phyloP scores from a whole-genome alignment of 2,113 vertebrate species.

The Aix galericulata region DNA sequence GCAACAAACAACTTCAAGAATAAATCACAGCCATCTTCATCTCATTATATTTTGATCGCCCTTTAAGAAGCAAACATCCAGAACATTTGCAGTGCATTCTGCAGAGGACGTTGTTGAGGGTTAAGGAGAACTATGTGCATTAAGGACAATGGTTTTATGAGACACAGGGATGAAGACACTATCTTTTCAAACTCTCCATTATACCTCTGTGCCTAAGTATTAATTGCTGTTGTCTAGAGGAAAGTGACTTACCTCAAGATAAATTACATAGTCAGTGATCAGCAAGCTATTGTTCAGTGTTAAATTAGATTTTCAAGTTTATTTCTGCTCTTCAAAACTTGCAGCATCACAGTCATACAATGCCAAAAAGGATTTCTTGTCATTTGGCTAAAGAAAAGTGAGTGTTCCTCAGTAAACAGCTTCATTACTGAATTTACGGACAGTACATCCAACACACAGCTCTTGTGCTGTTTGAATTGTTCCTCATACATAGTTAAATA shows the following conservation, averaged over 20 bases:
- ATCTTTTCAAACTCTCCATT: not conserved
- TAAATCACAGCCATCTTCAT: not conserved
- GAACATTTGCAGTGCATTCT: not conserved
- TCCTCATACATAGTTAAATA: slow-evolving; percentile 52
- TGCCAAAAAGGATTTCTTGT: slow-evolving; percentile 26
- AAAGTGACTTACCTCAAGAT: not conserved
- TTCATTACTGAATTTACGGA: not conserved
- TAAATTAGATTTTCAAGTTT: slow-evolving; percentile 31
- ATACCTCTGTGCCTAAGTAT: not conserved
- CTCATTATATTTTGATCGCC: not conserved
- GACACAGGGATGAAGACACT: not conserved
- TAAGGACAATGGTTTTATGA: not conserved
- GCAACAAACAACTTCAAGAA: slow-evolving; percentile 13
- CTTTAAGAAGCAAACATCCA: not conserved
- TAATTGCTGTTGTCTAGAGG: not conserved
- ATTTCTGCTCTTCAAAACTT: slow-evolving; percentile 15
- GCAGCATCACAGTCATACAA: not conserved
- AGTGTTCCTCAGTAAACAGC: not conserved
- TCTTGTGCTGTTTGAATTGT: not conserved
- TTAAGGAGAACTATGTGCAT: not conserved
- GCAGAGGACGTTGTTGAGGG: not conserved
- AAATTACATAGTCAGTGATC: not conserved
- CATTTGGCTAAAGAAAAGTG: not conserved
- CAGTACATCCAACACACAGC: not conserved
- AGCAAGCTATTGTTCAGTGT: not conserved